phyloP scores from a whole-genome alignment of 2,888 invertebrate genomes.

The Unio pictorum region DNA sequence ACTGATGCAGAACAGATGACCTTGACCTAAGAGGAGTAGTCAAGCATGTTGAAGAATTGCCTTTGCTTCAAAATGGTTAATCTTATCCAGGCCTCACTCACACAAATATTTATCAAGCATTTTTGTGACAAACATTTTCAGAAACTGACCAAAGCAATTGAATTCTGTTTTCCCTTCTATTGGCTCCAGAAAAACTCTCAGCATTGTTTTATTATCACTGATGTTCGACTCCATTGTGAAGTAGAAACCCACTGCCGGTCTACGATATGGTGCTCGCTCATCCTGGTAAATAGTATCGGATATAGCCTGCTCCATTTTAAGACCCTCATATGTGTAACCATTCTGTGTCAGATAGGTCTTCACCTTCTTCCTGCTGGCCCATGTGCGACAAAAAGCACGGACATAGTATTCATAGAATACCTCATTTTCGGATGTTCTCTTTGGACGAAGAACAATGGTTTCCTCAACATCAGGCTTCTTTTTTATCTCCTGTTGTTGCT shows the following conservation, averaged over 20 bases:
- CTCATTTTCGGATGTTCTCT: conserved; percentile 17
- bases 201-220: conserved; percentile 19
- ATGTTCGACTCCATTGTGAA: conserved; percentile 26
- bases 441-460: conserved; percentile 19
- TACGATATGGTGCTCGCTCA: conserved; percentile 23
- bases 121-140: conserved; percentile 38
- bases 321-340: conserved; percentile 26
- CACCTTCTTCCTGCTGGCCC: conserved; percentile 47
- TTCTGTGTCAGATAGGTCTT: conserved; percentile 25
- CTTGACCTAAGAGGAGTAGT: no score
- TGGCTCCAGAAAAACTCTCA: conserved; percentile 28
- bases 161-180: conserved; percentile 36
- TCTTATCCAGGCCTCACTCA: no score
- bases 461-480: background rate
- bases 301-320: conserved; percentile 31
- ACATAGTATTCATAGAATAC: conserved; percentile 27
- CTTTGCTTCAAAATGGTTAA: no score
- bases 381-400: conserved; percentile 43
- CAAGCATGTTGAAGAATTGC: no score
- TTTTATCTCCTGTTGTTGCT: background rate
- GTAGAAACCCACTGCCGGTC: conserved; percentile 33
- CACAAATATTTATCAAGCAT: conserved; percentile 37
- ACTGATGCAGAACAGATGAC: no score
- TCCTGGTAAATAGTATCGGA: conserved; percentile 33
- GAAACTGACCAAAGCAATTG: conserved; percentile 41